Percentiles rank a stretch among this genome's conserved stretches.
These are phyloP conservation scores for Philereme transversata DNA, from an alignment of 2,888 invertebrate genomes.

Conservation along the genomic window DNA sequence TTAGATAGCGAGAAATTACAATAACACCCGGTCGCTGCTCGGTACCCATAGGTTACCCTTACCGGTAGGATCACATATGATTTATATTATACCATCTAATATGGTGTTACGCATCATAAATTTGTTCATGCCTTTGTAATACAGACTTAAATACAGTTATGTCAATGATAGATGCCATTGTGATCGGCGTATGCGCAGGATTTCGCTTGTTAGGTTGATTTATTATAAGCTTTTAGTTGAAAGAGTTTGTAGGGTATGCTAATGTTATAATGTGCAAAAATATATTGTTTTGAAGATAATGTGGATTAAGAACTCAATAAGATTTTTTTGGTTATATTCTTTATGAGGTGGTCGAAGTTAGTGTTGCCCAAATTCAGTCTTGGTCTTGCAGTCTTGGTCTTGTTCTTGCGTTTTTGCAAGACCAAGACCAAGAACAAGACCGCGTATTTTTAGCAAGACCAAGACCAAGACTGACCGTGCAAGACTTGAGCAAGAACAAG, in stretches of 20 bases:
- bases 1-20: conserved; percentile 59
- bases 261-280: conserved; percentile 10
- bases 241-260: conserved; percentile 11
- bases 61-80: conserved; percentile 38
- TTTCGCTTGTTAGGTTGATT: conserved; percentile 20
- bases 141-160: conserved; percentile 43
- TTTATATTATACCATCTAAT: conserved; percentile 58
- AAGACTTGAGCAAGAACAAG: no score
- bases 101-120: conserved; percentile 72
- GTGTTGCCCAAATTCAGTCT: no score
- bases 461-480: no score
- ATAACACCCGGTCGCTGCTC: conserved; percentile 26
- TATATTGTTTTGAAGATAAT: conserved; percentile 1
- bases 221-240: conserved; percentile 38
- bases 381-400: no score
- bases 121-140: conserved; percentile 64
- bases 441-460: no score
- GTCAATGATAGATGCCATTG: conserved; percentile 48
- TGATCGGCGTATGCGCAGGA: conserved; percentile 20
- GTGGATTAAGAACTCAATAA: no score
- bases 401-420: no score
- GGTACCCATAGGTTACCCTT: not conserved
- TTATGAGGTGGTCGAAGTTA: no score
- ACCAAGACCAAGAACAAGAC: no score
- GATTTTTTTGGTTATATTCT: no score